phyloP scores from a whole-genome alignment of 2,113 vertebrate species.

The Carollia perspicillata region DNA sequence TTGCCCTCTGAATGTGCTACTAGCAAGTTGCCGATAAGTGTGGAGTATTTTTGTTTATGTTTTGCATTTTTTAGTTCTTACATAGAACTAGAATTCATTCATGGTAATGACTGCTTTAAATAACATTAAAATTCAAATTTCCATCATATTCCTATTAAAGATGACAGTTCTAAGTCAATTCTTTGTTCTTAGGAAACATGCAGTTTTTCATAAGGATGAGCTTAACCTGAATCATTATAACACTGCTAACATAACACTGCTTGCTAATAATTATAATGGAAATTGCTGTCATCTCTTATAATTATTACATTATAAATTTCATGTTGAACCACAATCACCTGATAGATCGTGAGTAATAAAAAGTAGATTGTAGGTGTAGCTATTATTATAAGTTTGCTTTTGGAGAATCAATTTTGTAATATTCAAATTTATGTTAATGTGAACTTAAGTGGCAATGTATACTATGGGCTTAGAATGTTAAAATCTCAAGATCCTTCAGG shows the following conservation, averaged over 20 bases:
- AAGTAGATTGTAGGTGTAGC: background rate
- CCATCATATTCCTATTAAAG: slow-evolving; percentile 46
- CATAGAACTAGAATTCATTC: slow-evolving; percentile 19
- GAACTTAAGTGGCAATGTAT: background rate
- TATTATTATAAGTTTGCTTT: slow-evolving; percentile 27
- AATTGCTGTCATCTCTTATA: slow-evolving; percentile 19
- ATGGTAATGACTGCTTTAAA: background rate
- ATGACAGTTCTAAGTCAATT: background rate
- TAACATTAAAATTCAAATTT: slow-evolving; percentile 47
- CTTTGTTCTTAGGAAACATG: background rate
- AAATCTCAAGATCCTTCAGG: background rate
- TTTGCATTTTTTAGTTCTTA: slow-evolving; percentile 21
- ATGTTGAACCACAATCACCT: background rate
- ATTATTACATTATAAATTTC: slow-evolving; percentile 13
- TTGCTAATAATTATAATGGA: slow-evolving; percentile 32
- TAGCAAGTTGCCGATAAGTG: background rate
- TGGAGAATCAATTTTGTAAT: slow-evolving; percentile 19
- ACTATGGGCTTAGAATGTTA: background rate
- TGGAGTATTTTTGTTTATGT: background rate
- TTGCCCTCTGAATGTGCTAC: background rate
- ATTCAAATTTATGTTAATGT: slow-evolving; percentile 4
- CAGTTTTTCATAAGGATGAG: slow-evolving; percentile 28
- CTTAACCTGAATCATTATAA: slow-evolving; percentile 25
- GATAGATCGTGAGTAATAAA: slow-evolving; percentile 3
- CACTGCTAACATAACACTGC: background rate